Evolutionary conservation across 2,888 invertebrate genomes (phyloP).

Genomic region (Calameuta filiformis): DNA sequence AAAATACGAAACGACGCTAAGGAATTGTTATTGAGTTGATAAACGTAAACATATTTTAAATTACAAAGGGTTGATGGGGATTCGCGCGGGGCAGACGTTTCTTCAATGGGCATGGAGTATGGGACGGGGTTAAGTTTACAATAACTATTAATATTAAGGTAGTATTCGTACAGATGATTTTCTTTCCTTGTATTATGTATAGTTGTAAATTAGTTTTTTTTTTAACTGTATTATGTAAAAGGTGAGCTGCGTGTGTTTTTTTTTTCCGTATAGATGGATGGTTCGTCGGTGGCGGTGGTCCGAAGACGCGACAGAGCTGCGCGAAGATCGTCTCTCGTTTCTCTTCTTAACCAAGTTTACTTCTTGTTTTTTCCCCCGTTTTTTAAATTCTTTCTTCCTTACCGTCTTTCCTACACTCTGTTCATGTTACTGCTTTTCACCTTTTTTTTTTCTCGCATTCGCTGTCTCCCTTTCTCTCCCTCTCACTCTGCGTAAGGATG

Average conservation of each 20-base stretch:
- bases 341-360: constrained; percentile 22
- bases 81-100: constrained; percentile 7
- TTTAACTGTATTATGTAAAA: constrained; percentile 58
- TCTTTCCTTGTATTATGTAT: constrained; percentile 55
- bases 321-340: constrained; percentile 30
- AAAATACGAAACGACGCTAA: constrained; percentile 65
- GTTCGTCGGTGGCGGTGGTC: constrained; percentile 27
- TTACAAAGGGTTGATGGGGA: constrained; percentile 40
- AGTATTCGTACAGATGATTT: constrained; percentile 63
- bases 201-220: constrained; percentile 60
- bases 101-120: constrained; percentile 32
- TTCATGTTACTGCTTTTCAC: background rate
- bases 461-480: constrained; percentile 32
- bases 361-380: background rate
- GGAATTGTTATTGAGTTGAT: constrained; percentile 56
- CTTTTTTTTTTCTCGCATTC: background rate
- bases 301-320: constrained; percentile 21
- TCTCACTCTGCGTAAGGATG: constrained; percentile 53
- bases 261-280: constrained; percentile 40
- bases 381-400: background rate
- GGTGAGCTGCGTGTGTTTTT: constrained; percentile 56
- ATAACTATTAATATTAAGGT: constrained; percentile 63
- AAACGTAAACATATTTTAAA: constrained; percentile 58
- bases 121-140: constrained; percentile 56
- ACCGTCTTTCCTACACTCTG: background rate